These are phyloP conservation scores for Phylloscopus whistleri DNA, from an alignment of 2,113 vertebrate genomes.

Conservation along the genomic window DNA sequence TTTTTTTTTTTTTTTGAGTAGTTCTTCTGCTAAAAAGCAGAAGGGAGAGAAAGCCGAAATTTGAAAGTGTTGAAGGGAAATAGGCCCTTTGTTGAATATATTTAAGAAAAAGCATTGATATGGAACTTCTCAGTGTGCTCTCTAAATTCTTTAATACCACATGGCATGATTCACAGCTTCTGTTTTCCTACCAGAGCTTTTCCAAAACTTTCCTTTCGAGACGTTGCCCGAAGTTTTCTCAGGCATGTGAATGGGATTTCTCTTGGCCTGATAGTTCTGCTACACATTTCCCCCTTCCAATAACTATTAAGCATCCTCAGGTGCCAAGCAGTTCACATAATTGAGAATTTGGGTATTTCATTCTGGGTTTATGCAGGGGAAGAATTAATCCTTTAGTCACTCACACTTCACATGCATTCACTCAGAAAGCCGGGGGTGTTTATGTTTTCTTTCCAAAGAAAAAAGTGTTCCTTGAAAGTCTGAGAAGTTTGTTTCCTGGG, in stretches of 20 bases:
- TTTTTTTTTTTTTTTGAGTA: background rate
- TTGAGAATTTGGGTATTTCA: background rate
- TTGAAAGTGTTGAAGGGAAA: constrained; percentile 30
- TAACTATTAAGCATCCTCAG: background rate
- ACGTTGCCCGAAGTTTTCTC: background rate
- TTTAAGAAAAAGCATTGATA: constrained; percentile 37
- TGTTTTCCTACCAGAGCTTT: constrained; percentile 14
- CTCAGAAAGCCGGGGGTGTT: background rate
- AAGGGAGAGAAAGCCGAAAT: constrained; percentile 2
- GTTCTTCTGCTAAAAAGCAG: background rate
- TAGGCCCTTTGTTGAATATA: constrained; percentile 23
- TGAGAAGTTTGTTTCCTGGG: background rate
- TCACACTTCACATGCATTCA: background rate
- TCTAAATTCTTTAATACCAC: constrained; percentile 31
- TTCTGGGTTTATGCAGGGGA: background rate
- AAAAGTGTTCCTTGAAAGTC: constrained; percentile 25
- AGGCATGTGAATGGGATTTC: constrained; percentile 17
- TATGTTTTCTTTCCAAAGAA: background rate
- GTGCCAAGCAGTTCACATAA: background rate
- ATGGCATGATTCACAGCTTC: constrained; percentile 5
- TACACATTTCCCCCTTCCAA: background rate
- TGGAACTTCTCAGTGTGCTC: background rate
- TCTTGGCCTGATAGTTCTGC: background rate
- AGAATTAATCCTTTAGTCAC: constrained; percentile 22
- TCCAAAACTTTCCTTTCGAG: background rate